These are phyloP conservation scores for Lepidurus arcticus DNA, from an alignment of 1,140 invertebrate genomes.

Conservation along the genomic window DNA sequence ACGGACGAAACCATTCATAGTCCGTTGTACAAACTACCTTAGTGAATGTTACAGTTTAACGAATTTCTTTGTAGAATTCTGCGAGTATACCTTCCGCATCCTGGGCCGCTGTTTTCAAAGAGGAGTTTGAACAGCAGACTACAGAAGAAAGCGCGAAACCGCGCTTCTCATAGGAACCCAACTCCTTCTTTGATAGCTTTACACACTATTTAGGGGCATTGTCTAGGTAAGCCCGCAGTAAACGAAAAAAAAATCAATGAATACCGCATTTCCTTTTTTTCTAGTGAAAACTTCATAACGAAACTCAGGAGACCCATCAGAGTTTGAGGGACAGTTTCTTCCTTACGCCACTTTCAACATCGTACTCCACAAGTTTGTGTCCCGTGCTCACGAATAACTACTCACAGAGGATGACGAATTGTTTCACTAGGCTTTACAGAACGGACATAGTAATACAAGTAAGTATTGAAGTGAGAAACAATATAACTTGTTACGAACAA, in stretches of 20 bases:
- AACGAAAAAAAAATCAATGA: background rate
- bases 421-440: background rate
- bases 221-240: background rate
- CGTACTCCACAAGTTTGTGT: background rate
- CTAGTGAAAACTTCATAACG: background rate
- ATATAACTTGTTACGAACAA: background rate
- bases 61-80: background rate
- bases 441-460: background rate
- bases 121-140: background rate
- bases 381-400: background rate
- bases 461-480: conserved; percentile 6
- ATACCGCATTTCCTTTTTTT: background rate
- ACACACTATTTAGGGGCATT: background rate
- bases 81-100: background rate
- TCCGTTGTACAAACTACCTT: background rate
- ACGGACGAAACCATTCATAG: background rate
- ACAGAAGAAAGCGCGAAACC: background rate
- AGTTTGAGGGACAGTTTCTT: background rate
- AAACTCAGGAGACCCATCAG: background rate
- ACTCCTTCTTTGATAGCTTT: background rate
- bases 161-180: background rate
- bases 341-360: background rate
- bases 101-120: background rate
- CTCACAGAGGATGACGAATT: background rate
- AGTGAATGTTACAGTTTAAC: background rate